These are phyloP conservation scores for Carlito syrichta DNA, from an alignment of 2,113 vertebrate species.

Conservation along the genomic window DNA sequence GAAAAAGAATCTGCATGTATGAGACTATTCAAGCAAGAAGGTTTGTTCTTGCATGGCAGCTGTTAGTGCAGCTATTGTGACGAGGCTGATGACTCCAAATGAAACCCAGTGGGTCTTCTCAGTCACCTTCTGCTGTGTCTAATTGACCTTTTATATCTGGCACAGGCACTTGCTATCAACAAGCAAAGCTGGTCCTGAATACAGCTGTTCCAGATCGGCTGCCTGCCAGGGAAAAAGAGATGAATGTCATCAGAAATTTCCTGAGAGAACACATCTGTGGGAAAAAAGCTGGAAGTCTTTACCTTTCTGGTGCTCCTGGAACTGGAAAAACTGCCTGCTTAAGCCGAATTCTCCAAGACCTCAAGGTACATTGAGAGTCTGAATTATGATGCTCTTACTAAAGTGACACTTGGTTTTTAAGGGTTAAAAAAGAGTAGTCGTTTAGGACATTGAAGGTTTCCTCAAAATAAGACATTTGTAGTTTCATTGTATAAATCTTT, in stretches of 20 bases:
- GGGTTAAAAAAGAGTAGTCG: background rate
- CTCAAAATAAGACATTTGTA: background rate
- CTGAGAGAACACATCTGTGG: conserved; percentile 83
- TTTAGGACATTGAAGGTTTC: background rate
- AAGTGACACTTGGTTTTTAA: background rate
- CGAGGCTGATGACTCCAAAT: background rate
- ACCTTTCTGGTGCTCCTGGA: conserved; percentile 94
- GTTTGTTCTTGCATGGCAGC: conserved; percentile 74
- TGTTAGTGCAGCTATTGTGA: background rate
- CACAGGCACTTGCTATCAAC: conserved; percentile 87
- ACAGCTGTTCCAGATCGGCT: conserved; percentile 89
- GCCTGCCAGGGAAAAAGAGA: conserved; percentile 88
- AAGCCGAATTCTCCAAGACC: conserved; percentile 88
- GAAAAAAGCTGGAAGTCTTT: conserved; percentile 88
- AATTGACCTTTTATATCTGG: background rate
- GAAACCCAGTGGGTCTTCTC: conserved; percentile 12
- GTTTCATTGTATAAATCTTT: background rate
- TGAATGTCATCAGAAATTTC: conserved; percentile 84
- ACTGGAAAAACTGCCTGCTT: conserved; percentile 96
- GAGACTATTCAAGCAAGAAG: conserved; percentile 85
- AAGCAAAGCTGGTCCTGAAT: conserved; percentile 90
- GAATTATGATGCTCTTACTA: conserved; percentile 5
- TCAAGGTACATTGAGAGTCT: conserved; percentile 82
- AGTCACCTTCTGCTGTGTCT: conserved; percentile 25
- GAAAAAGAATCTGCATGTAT: conserved; percentile 53